phyloP scores from a whole-genome alignment of 2,113 vertebrate species.

The Melanostigma gelatinosum region DNA sequence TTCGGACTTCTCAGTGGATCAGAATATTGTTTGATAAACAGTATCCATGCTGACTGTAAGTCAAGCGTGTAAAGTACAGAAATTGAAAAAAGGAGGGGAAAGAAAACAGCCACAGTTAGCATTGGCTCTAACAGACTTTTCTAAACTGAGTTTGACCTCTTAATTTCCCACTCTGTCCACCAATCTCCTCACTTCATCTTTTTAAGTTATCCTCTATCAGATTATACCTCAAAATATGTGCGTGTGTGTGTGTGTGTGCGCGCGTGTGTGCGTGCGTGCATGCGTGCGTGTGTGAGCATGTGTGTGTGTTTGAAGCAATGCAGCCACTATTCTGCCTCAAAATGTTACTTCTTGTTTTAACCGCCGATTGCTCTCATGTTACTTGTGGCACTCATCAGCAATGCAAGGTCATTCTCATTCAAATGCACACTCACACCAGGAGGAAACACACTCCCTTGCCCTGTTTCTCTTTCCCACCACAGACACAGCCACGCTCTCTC shows the following conservation, averaged over 20 bases:
- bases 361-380: slow-evolving; percentile 74
- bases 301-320: slow-evolving; percentile 53
- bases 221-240: slow-evolving; percentile 39
- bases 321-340: slow-evolving; percentile 60
- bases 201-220: slow-evolving; percentile 40
- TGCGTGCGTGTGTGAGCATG: neutral
- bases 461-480: slow-evolving; percentile 73
- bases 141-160: slow-evolving; percentile 64
- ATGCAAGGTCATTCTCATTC: slow-evolving; percentile 82
- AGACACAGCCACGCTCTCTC: slow-evolving; percentile 59
- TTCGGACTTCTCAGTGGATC: slow-evolving; percentile 41
- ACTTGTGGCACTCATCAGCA: slow-evolving; percentile 77
- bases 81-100: slow-evolving; percentile 20
- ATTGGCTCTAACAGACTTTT: slow-evolving; percentile 51
- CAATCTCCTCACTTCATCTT: slow-evolving; percentile 42
- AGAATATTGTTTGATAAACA: slow-evolving; percentile 67
- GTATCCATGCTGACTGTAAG: slow-evolving; percentile 65
- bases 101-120: slow-evolving; percentile 64
- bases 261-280: slow-evolving; percentile 5
- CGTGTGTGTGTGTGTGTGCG: slow-evolving; percentile 1
- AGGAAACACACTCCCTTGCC: slow-evolving; percentile 71
- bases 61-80: slow-evolving; percentile 56
- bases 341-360: slow-evolving; percentile 67
- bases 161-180: slow-evolving; percentile 44
- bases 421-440: slow-evolving; percentile 75